Percentiles rank a stretch among this genome's conserved stretches.
Conservation (phyloP, 2,797 vertebrate species). For the Glyptemys insculpta region DNA sequence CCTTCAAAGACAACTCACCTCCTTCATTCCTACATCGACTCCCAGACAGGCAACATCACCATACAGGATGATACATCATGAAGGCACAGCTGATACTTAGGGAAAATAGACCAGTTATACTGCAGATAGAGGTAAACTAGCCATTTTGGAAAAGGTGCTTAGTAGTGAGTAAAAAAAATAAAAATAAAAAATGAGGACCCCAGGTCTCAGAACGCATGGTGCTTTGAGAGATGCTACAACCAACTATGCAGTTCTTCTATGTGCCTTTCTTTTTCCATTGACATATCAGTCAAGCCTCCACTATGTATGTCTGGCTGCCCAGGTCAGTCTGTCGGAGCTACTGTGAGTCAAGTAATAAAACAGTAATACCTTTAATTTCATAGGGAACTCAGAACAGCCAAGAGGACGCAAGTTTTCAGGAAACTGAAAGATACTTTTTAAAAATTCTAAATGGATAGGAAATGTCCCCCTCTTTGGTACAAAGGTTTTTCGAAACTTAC, state of each 20-base stretch:
- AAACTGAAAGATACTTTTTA: conserved; percentile 13
- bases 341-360: neutral
- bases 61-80: neutral
- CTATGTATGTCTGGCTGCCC: neutral
- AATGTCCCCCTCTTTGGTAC: neutral
- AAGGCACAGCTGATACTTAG: neutral
- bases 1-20: neutral
- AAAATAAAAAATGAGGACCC: neutral
- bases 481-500: neutral
- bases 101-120: neutral
- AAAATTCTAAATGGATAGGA: neutral
- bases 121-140: neutral
- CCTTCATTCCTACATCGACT: neutral
- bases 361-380: neutral
- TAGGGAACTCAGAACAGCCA: neutral
- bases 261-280: neutral
- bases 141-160: neutral
- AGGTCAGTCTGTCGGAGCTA: neutral
- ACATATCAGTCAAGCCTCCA: neutral
- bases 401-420: neutral
- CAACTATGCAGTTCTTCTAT: neutral
- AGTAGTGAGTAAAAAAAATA: neutral
- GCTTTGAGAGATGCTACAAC: neutral
- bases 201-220: neutral
- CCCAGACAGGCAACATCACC: fast-evolving